Evolutionary conservation across 2,113 vertebrate genomes (phyloP), one percentile per base, ranked within the genome.

Genomic region (Saiga tatarica): DNA sequence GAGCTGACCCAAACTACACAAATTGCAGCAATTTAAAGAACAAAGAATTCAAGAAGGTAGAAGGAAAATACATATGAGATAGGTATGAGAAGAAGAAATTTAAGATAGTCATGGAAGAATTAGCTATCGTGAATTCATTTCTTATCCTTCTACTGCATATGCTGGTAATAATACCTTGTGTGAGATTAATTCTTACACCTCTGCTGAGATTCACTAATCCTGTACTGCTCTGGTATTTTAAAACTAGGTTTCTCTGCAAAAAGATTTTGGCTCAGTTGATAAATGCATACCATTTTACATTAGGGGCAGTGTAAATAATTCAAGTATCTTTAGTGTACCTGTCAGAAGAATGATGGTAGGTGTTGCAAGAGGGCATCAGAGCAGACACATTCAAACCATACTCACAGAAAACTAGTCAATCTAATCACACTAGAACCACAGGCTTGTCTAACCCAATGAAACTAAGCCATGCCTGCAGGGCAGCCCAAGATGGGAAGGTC

Each of bases 161-260:
- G 94, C 47, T 76, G 17, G 28, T 62, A 57, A 94, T 95, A 94
- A 90, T 96, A 94, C 60, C 88, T 91, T 96, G 96, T 84, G 84
- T 96, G 81, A 95, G 92, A 95, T 97, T 97, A 92, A 88, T 97
- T 96, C 93, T 96, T 92, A 88, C 6, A 82, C 85, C 89, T 96
- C 92, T 95, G 87, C 90, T 90, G 81, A 98, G 94, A 96, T 60
- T 87, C 60, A 19, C 94, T 97, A 94, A 98, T 93, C 95, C 91
- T 93, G 26, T 86, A 45, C 45, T 52, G 52, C 79, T 81, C 55
- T 97, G 86, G 39, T 94, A 96, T 93, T 94, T 97, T 94, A 76
- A 97, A 96, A 67, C 47, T 78, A 95, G 91, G 42, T 97, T 96
- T 97, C 71, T 92, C 85, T 94, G 47, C 10, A 9, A 95, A 92